Base-by-base conservation (phyloP, 2,797 vertebrate genomes). In the Salarias fasciatus region DNA sequence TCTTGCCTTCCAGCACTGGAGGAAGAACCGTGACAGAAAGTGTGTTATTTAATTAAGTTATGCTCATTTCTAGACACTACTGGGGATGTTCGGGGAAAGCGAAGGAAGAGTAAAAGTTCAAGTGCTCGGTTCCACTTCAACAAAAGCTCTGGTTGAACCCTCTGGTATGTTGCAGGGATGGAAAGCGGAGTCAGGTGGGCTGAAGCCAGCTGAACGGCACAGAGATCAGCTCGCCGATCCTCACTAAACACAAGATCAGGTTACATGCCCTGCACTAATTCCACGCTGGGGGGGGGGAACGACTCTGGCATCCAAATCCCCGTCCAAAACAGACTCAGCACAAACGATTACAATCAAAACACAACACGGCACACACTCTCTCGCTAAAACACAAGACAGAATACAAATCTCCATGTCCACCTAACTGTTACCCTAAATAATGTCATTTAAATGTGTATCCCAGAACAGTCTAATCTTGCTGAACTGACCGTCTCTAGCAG, bases 401-500 rank as follows among this genome's bases (percentile, higher is more conserved):
- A 24, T 24, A n/a, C 18, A 24, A 24, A 24, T 24, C 18, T 24
- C 18, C 24, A 24, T 18, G 24, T 24, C 18, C 3, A 3, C 18
- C 18, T 2, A 24, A 24, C 2, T 24, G 24, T 2, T 24, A 3
- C 18, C 18, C 3, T 24, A 24, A 24, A 24, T 24, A 24, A 24
- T 24, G 18, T 6, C 2, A 35, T 35, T 35, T 35, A 9, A 35
- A 9, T 35, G 5, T 1, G 6, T 6, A 6, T 35, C n/a, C n/a
- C n/a, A n/a, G n/a, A n/a, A n/a, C n/a, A n/a, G n/a, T n/a, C n/a
- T n/a, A n/a, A n/a, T 3, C 4, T 24, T 6, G 5, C 1, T 6
- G 15, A 63, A 53, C 90, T 88, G 87, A 97, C 97, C 93, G 18
- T 99, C 95, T 49, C 94, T 98, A 13, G 95, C 89, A 5, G 96